Evolutionary conservation across 2,797 vertebrate genomes (phyloP).

Genomic region (Clarias fuscus): DNA sequence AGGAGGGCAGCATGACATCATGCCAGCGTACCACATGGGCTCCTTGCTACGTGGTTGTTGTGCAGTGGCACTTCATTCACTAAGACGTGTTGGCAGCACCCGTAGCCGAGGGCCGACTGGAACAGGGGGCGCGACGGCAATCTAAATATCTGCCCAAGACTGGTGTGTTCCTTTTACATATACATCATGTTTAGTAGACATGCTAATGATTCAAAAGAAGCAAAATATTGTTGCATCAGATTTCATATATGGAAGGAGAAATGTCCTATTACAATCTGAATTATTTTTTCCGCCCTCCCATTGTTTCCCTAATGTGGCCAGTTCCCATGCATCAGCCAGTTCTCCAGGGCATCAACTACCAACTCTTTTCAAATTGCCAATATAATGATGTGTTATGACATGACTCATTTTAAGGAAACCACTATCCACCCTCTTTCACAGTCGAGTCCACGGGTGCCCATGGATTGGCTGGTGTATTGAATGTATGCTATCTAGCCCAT

Average conservation of each 20-base stretch:
- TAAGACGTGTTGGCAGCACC: conserved; percentile 72
- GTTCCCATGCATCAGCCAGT: too few relatives aligned
- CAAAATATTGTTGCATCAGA: neutral
- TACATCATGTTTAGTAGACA: neutral
- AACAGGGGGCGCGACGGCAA: conserved; percentile 65
- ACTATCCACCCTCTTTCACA: neutral
- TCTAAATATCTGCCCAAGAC: conserved; percentile 64
- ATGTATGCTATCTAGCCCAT: neutral
- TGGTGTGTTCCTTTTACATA: neutral
- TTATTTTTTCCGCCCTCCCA: neutral
- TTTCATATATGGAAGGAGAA: neutral
- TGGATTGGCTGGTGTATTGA: neutral
- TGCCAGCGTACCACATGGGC: conserved; percentile 92
- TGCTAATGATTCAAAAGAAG: neutral
- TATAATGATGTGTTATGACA: neutral
- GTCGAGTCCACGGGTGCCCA: neutral
- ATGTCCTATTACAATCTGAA: neutral
- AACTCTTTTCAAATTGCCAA: neutral
- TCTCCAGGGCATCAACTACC: neutral
- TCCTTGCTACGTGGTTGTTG: conserved; percentile 95
- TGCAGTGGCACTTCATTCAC: conserved; percentile 89
- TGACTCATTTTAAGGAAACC: neutral
- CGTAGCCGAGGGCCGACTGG: conserved; percentile 60
- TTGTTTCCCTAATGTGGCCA: neutral
- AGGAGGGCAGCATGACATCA: conserved; percentile 77